Percentiles rank a stretch among this genome's conserved stretches.
phyloP scores from a whole-genome alignment of 2,797 vertebrate genomes.

The Pseudopleuronectes americanus region DNA sequence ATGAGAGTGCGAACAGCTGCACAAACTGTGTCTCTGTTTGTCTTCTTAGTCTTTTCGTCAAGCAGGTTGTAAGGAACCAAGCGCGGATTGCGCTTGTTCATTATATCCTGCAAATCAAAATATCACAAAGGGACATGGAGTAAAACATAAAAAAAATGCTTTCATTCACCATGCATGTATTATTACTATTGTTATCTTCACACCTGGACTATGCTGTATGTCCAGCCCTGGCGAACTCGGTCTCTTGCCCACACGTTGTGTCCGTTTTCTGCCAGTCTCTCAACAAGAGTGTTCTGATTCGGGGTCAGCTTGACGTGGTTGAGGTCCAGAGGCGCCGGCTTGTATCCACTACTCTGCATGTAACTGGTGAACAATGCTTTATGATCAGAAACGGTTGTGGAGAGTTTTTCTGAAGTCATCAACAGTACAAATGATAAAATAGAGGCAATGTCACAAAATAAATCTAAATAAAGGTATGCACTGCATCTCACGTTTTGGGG shows the following conservation, averaged over 20 bases:
- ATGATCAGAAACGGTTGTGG: constrained; percentile 12
- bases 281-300: constrained; percentile 93
- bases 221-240: constrained; percentile 93
- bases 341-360: constrained; percentile 91
- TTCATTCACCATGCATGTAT: background rate
- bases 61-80: constrained; percentile 94
- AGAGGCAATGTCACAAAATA: background rate
- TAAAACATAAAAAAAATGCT: background rate
- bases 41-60: constrained; percentile 95
- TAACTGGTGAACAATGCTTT: constrained; percentile 77
- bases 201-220: constrained; percentile 91
- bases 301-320: constrained; percentile 92
- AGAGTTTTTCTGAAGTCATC: background rate
- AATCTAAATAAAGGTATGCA: constrained; percentile 3
- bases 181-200: background rate
- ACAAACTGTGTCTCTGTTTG: constrained; percentile 93
- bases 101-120: constrained; percentile 85
- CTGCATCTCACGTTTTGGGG: constrained; percentile 90
- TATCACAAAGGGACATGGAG: background rate
- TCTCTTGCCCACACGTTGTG: constrained; percentile 97
- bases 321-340: constrained; percentile 92
- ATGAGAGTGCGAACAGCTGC: constrained; percentile 93
- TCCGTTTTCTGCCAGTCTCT: constrained; percentile 93
- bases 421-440: background rate
- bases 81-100: constrained; percentile 92